These are phyloP conservation scores for Macquaria australasica DNA, from an alignment of 2,113 vertebrate genomes.

Conservation along the genomic window DNA sequence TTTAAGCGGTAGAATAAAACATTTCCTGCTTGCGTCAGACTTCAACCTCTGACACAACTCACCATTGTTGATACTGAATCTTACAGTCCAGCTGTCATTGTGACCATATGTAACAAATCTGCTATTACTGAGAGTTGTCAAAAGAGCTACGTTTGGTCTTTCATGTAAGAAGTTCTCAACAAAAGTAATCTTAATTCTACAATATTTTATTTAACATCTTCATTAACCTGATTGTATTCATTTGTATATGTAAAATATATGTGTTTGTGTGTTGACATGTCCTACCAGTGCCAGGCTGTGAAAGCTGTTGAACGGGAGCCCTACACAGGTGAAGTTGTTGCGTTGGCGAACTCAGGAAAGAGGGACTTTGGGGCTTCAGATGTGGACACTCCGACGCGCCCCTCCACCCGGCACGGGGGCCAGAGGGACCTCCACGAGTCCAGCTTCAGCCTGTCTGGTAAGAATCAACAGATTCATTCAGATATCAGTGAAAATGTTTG, in stretches of 20 bases:
- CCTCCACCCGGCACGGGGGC: constrained; percentile 93
- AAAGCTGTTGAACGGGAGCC: constrained; percentile 94
- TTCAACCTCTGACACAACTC: no score
- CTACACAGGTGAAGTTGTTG: constrained; percentile 93
- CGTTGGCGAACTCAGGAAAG: constrained; percentile 89
- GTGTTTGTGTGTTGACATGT: background rate
- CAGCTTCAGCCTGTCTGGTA: constrained; percentile 97
- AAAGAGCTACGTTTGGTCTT: no score
- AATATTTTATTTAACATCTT: background rate
- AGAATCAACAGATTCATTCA: background rate
- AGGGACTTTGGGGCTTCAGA: constrained; percentile 89
- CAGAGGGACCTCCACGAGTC: constrained; percentile 96
- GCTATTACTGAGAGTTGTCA: background rate
- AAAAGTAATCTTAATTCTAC: background rate
- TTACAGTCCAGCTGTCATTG: background rate
- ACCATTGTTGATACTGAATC: background rate
- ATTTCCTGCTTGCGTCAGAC: no score
- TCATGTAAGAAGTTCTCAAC: no score
- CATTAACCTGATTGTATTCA: background rate
- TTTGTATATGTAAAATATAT: background rate
- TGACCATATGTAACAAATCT: background rate
- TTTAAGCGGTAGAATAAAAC: no score
- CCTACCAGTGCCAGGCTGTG: constrained; percentile 87
- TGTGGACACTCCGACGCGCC: constrained; percentile 90
- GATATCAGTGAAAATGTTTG: background rate